These are phyloP conservation scores for Drepanosiphum platanoidis DNA, from an alignment of 2,888 invertebrate species.

Conservation along the genomic window DNA sequence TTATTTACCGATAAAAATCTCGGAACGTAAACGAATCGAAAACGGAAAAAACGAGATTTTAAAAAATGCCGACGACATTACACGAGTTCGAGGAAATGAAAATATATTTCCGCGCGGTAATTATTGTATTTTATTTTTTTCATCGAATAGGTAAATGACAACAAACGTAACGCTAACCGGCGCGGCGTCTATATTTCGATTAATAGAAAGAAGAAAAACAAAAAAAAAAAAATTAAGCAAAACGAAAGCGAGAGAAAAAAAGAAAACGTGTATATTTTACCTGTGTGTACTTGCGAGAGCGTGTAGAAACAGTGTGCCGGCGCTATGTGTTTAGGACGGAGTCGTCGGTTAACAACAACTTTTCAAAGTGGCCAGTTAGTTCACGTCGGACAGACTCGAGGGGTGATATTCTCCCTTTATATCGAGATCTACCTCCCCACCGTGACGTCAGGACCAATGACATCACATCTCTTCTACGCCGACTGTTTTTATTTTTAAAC, in stretches of 20 bases:
- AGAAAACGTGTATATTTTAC: constrained; percentile 25
- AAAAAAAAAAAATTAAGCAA: background rate
- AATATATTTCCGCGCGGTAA: no score
- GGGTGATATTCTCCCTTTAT: constrained; percentile 54
- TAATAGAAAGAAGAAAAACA: no score
- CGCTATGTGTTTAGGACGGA: constrained; percentile 36
- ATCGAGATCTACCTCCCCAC: constrained; percentile 41
- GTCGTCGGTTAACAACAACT: constrained; percentile 61
- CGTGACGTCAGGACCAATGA: constrained; percentile 60
- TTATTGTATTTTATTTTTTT: no score
- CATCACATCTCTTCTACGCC: constrained; percentile 41
- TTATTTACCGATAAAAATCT: no score
- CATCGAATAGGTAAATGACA: no score
- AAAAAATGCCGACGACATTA: no score
- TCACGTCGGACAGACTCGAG: constrained; percentile 57
- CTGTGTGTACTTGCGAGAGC: constrained; percentile 14
- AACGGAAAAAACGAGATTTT: no score
- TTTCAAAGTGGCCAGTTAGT: constrained; percentile 60
- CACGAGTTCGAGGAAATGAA: no score
- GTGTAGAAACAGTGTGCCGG: constrained; percentile 23
- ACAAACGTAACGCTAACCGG: no score
- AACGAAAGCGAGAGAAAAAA: background rate
- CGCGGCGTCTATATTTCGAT: no score
- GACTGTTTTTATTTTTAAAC: constrained; percentile 46
- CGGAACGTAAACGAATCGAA: no score